Conservation (phyloP, 2,888 invertebrate genomes). For the Synergus gifuensis region DNA sequence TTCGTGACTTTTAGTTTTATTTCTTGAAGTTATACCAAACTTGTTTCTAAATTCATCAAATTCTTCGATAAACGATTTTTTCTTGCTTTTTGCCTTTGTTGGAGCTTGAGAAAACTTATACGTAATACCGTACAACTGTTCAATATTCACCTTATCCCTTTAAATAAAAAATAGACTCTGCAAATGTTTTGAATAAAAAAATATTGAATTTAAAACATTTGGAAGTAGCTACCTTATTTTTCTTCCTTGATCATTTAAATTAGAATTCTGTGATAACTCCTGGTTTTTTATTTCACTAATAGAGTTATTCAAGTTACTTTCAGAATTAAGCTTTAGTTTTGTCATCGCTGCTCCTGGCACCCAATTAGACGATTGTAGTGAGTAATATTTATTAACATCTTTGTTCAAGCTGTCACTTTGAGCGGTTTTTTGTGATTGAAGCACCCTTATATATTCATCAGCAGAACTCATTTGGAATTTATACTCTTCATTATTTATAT, state of each 20-base stretch:
- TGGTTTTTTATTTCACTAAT: neutral
- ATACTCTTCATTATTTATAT: neutral
- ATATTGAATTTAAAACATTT: neutral
- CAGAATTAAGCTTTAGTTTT: neutral
- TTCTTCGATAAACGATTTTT: conserved; percentile 1
- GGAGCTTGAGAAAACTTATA: neutral
- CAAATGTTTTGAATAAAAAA: neutral
- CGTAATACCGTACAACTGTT: neutral
- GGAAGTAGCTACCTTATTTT: neutral
- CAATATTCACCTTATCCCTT: neutral
- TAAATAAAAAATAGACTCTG: neutral
- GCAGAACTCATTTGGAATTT: neutral
- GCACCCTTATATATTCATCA: neutral
- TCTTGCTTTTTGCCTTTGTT: neutral
- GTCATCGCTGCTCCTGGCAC: neutral
- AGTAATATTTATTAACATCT: neutral
- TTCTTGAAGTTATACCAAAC: neutral
- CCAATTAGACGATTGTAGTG: neutral
- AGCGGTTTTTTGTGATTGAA: neutral
- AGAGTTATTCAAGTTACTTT: neutral
- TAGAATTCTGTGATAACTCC: neutral
- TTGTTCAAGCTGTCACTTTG: neutral
- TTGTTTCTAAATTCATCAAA: conserved; percentile 4
- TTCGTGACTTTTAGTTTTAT: neutral
- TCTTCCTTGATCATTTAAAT: neutral